phyloP scores from a whole-genome alignment of 2,113 vertebrate genomes.

The Coptodon rendalli region DNA sequence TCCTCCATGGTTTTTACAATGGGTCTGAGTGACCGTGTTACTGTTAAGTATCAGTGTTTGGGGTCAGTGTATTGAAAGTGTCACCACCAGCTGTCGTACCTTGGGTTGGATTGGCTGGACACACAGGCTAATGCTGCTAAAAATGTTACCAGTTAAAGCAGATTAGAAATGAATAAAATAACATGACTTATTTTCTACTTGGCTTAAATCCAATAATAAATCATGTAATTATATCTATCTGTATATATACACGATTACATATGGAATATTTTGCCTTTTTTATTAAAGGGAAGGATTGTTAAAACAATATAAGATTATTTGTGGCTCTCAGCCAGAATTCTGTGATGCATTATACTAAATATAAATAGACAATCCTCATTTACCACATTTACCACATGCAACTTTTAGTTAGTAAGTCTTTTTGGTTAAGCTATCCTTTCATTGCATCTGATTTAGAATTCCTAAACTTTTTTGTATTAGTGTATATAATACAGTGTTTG shows the following conservation, averaged over 20 bases:
- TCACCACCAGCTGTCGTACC: slow-evolving; percentile 30
- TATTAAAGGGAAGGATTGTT: not conserved
- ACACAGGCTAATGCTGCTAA: not conserved
- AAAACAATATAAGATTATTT: not conserved
- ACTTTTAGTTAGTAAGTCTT: not conserved
- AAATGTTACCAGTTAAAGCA: not conserved
- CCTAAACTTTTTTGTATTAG: not conserved
- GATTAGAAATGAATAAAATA: not conserved
- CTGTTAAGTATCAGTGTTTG: not conserved
- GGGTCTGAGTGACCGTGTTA: not conserved
- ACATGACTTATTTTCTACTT: not conserved
- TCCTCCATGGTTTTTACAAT: slow-evolving; percentile 15
- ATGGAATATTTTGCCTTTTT: not conserved
- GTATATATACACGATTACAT: not conserved
- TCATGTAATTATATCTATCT: not conserved
- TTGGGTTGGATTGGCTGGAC: not conserved
- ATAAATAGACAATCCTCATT: not conserved
- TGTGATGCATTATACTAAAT: not conserved
- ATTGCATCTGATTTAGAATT: not conserved
- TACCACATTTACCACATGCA: not conserved
- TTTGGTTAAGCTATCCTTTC: not conserved
- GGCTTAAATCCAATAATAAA: not conserved
- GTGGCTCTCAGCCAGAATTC: not conserved
- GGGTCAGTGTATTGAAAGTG: slow-evolving; percentile 3
- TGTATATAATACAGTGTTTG: not conserved